Evolutionary conservation across 2,888 invertebrate genomes (phyloP).

Genomic region (Spilosoma lubricipeda): DNA sequence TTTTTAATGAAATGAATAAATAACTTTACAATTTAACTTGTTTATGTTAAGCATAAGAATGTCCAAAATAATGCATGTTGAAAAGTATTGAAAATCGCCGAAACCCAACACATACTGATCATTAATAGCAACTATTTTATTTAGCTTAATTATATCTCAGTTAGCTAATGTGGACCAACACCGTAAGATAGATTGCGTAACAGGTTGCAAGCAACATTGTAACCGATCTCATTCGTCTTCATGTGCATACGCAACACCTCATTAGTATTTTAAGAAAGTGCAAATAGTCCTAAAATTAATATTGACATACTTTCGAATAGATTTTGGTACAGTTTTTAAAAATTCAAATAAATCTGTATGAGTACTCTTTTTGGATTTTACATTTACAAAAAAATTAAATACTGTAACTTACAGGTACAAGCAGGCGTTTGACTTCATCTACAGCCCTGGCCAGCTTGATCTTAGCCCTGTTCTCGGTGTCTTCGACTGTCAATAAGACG

Average conservation of each 20-base stretch:
- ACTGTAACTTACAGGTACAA: conserved; percentile 94
- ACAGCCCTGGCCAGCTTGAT: conserved; percentile 98
- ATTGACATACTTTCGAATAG: not conserved
- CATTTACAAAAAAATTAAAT: not conserved
- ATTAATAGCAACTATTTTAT: not conserved
- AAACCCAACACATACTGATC: not conserved
- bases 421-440: conserved; percentile 98
- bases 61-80: not conserved
- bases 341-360: not conserved
- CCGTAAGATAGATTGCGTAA: conserved; percentile 7
- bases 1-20: not conserved
- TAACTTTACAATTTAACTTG: not conserved
- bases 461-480: conserved; percentile 98
- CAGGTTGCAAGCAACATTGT: conserved; percentile 21
- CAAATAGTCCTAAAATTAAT: conserved; percentile 16
- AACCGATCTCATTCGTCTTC: conserved; percentile 4
- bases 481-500: conserved; percentile 99
- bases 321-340: not conserved
- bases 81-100: not conserved
- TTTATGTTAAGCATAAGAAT: not conserved
- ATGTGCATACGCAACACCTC: conserved; percentile 8
- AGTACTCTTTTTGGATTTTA: not conserved
- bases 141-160: not conserved
- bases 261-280: conserved; percentile 5
- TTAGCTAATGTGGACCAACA: not conserved